Base-by-base conservation (phyloP, 2,113 vertebrate genomes). In the Alethe diademata region DNA sequence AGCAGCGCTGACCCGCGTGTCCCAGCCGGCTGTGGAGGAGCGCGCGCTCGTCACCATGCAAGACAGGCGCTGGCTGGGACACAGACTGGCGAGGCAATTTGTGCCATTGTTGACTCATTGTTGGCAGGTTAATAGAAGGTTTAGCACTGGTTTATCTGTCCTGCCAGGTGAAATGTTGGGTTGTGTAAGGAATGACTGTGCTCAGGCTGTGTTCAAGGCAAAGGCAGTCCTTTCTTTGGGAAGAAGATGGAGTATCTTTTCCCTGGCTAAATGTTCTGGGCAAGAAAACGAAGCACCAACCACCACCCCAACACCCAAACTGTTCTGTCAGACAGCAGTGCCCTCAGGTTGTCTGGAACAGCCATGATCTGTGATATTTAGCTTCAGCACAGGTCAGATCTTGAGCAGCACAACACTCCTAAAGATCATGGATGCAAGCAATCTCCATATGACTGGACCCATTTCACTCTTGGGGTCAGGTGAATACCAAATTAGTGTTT, bases 21-120 rank as follows among this genome's bases (percentile, higher is more conserved):
- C 57, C 53, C 48, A 38, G 43, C 8, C 28, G 28, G 31, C 45
- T 22, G 17, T 9, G 65, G 29, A 78, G 69, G 29, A n/a, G 19
- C 0, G 0, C 5, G 2, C 5, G 22, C 66, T 56, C 45, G 38
- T 20, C 0, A 0, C 53, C 60, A 53, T 24, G 29, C 51, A 8
- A 8, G 45, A 8, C 31, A 47, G 48, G 40, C 6, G 5, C 51
- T 71, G 65, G 31, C 75, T 62, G 42, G 75, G 75, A 43, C 88
- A 54, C 51, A 36, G 40, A 12, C 43, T 38, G 76, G 29, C 3
- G 6, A 69, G 64, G 42, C 29, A 14, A 23, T 56, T 47, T 65
- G 8, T 64, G 57, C 69, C 14, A 11, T 19, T 76, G 36, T 9
- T 83, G 62, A 14, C 26, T 73, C 8, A 4, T 23, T 64, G 43